Conservation (phyloP, 2,113 vertebrate genomes). For the Urocitellus parryii region DNA sequence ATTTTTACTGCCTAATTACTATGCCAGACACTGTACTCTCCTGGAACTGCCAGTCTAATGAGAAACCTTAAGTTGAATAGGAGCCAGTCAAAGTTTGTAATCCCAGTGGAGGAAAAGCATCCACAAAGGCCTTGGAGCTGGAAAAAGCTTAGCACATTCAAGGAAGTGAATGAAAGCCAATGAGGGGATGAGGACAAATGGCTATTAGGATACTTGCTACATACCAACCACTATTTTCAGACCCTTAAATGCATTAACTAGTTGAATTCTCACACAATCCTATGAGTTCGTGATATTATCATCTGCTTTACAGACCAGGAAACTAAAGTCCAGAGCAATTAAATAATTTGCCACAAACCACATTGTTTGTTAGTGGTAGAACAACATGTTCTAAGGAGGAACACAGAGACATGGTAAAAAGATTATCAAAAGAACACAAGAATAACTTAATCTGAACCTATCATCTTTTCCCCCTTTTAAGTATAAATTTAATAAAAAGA, state of each 20-base stretch:
- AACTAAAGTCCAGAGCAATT: not conserved
- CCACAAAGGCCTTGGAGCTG: not conserved
- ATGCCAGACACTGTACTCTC: not conserved
- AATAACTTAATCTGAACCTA: slow-evolving; percentile 14
- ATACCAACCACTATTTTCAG: not conserved
- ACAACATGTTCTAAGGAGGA: slow-evolving; percentile 25
- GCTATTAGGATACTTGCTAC: not conserved
- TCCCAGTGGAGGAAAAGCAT: not conserved
- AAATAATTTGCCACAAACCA: slow-evolving; percentile 27
- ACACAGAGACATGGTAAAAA: not conserved
- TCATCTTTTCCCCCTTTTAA: not conserved
- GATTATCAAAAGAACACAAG: not conserved
- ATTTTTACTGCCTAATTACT: not conserved
- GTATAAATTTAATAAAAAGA: not conserved
- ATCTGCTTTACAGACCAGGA: slow-evolving; percentile 18
- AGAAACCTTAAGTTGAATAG: not conserved
- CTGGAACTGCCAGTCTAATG: not conserved
- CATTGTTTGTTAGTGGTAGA: not conserved
- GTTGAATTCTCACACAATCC: not conserved
- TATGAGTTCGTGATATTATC: not conserved
- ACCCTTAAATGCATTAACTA: not conserved
- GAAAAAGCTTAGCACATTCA: not conserved
- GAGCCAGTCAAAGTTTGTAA: not conserved
- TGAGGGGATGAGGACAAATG: accelerated
- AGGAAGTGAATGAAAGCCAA: not conserved